These are phyloP conservation scores for Labrus mixtus DNA, from an alignment of 2,113 vertebrate species.

Conservation along the genomic window DNA sequence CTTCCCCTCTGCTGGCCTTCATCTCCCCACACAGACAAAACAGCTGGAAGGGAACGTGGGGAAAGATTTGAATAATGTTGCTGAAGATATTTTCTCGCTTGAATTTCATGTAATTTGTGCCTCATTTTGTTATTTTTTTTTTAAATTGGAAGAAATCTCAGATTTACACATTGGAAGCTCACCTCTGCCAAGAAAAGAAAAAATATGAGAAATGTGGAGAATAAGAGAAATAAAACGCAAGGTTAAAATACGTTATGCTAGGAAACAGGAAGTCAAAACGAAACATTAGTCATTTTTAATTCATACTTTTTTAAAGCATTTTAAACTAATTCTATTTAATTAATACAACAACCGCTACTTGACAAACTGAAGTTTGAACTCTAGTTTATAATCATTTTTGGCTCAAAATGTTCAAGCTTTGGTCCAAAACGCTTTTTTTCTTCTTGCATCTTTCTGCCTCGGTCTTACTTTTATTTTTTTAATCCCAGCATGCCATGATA, in stretches of 20 bases:
- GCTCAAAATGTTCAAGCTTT: no score
- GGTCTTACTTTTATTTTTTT: no score
- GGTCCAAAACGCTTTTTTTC: no score
- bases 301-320: no score
- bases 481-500: not conserved
- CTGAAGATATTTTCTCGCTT: slow-evolving; percentile 38
- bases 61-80: slow-evolving; percentile 1
- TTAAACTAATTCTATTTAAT: not conserved
- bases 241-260: not conserved
- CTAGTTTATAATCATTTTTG: not conserved
- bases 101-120: slow-evolving; percentile 53
- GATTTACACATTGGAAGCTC: slow-evolving; percentile 19
- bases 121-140: slow-evolving; percentile 1
- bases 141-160: slow-evolving; percentile 32
- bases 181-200: slow-evolving; percentile 20
- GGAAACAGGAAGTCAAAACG: no score
- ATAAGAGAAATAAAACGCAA: not conserved
- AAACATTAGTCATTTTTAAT: not conserved
- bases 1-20: slow-evolving; percentile 22
- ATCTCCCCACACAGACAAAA: slow-evolving; percentile 10
- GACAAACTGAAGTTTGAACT: not conserved
- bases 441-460: no score
- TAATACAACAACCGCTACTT: not conserved
- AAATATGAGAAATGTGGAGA: not conserved
- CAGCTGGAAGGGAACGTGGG: slow-evolving; percentile 13